These are phyloP conservation scores for Ceratoteleas bidentatus DNA, from an alignment of 1,140 invertebrate species.

Conservation along the genomic window DNA sequence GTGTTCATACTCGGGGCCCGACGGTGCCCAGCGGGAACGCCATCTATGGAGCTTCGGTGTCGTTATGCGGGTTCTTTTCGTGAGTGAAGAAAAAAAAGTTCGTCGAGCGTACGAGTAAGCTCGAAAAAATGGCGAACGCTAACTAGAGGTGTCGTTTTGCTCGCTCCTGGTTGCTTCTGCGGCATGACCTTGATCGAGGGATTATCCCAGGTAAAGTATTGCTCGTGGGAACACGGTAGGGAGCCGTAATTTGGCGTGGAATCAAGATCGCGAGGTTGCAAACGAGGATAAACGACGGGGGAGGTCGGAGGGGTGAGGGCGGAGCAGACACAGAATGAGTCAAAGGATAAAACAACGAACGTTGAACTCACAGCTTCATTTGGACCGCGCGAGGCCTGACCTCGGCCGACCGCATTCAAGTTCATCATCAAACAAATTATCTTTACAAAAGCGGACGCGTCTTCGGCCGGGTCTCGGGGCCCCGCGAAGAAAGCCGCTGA, in stretches of 20 bases:
- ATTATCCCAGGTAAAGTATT: constrained; percentile 33
- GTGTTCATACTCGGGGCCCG: too few species aligned
- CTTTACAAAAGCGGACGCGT: constrained; percentile 37
- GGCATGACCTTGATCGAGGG: constrained; percentile 41
- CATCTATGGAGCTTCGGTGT: too few species aligned
- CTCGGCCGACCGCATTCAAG: constrained; percentile 45
- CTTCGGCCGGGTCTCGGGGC: not conserved
- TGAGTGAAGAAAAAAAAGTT: too few species aligned
- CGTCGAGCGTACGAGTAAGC: too few species aligned
- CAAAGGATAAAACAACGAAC: constrained; percentile 61
- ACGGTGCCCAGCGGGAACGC: too few species aligned
- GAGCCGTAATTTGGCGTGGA: constrained; percentile 60
- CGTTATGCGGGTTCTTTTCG: too few species aligned
- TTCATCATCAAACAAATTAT: constrained; percentile 52
- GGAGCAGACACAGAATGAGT: constrained; percentile 36
- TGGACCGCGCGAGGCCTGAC: constrained; percentile 49
- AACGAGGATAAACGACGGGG: constrained; percentile 48
- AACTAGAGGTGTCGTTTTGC: not conserved
- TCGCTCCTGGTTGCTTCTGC: constrained; percentile 13
- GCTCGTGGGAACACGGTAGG: constrained; percentile 58
- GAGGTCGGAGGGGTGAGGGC: constrained; percentile 3
- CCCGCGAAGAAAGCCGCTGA: too few species aligned
- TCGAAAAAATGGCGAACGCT: constrained; percentile 29
- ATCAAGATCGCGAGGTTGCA: constrained; percentile 61
- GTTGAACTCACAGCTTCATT: constrained; percentile 60